Conservation (phyloP, 2,888 invertebrate species). For the Pachydiplax longipennis region DNA sequence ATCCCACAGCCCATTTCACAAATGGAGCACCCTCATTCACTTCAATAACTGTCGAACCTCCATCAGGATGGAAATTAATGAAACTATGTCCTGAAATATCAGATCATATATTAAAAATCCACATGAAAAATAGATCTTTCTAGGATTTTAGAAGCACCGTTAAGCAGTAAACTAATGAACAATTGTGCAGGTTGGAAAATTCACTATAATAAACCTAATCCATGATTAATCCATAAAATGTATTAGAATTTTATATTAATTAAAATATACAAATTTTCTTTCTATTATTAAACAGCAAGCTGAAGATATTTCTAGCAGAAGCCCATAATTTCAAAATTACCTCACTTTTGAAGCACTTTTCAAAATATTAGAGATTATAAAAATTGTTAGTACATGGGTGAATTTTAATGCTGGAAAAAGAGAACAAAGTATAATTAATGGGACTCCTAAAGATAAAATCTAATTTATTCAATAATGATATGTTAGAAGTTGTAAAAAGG, state of each 20-base stretch:
- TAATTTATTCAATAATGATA: too few species aligned
- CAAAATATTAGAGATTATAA: too few species aligned
- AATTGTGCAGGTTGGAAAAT: not conserved
- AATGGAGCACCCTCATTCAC: not conserved
- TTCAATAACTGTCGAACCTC: not conserved
- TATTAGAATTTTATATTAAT: not conserved
- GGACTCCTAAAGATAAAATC: too few species aligned
- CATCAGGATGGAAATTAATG: not conserved
- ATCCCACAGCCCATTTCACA: slow-evolving; percentile 27
- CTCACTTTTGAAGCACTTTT: too few species aligned
- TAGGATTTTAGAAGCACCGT: not conserved
- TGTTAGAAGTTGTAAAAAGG: too few species aligned
- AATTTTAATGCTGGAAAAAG: too few species aligned
- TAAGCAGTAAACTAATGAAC: not conserved
- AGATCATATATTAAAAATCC: not conserved
- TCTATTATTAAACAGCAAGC: too few species aligned
- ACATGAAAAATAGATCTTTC: not conserved
- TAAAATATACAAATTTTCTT: not conserved
- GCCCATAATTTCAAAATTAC: too few species aligned
- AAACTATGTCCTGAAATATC: not conserved
- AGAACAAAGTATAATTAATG: too few species aligned
- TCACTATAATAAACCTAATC: not conserved
- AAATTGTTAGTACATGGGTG: too few species aligned
- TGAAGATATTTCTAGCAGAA: too few species aligned
- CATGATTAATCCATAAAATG: not conserved